phyloP scores from a whole-genome alignment of 2,113 vertebrate species.

The Promerops cafer region DNA sequence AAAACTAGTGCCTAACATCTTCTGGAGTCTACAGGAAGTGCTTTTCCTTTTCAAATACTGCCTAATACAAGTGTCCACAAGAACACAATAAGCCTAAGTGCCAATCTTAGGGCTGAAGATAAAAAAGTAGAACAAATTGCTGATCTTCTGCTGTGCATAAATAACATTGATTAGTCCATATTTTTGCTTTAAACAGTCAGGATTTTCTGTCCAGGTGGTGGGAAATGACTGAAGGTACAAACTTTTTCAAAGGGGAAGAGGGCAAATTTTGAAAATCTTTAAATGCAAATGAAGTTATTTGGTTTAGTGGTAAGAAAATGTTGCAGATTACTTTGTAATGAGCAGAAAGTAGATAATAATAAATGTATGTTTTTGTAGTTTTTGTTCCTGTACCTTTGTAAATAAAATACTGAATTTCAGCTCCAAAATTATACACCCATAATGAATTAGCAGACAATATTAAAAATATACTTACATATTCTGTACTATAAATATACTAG shows the following conservation, averaged over 20 bases:
- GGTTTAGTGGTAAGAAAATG: not conserved
- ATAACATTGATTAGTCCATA: not conserved
- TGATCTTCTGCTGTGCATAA: not conserved
- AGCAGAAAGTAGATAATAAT: not conserved
- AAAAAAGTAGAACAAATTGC: not conserved
- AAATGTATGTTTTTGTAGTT: not conserved
- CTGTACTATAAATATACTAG: not conserved
- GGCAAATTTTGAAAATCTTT: not conserved
- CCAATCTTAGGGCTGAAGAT: not conserved
- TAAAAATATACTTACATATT: not conserved
- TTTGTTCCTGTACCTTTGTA: not conserved
- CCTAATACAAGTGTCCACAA: not conserved
- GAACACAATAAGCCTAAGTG: not conserved
- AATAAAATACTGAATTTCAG: not conserved
- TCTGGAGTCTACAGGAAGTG: not conserved
- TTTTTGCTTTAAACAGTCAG: not conserved
- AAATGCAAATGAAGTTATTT: not conserved
- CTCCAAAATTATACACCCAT: not conserved
- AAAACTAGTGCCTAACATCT: not conserved
- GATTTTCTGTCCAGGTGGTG: rapidly evolving
- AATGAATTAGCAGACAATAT: not conserved
- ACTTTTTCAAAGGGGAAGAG: not conserved
- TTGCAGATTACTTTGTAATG: not conserved
- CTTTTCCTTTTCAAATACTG: not conserved
- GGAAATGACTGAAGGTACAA: not conserved